A percentile compares a stretch with the other conserved stretches of the same genome.
These are phyloP conservation scores for Brassicogethes aeneus DNA, from an alignment of 2,888 invertebrate genomes.

Conservation along the genomic window DNA sequence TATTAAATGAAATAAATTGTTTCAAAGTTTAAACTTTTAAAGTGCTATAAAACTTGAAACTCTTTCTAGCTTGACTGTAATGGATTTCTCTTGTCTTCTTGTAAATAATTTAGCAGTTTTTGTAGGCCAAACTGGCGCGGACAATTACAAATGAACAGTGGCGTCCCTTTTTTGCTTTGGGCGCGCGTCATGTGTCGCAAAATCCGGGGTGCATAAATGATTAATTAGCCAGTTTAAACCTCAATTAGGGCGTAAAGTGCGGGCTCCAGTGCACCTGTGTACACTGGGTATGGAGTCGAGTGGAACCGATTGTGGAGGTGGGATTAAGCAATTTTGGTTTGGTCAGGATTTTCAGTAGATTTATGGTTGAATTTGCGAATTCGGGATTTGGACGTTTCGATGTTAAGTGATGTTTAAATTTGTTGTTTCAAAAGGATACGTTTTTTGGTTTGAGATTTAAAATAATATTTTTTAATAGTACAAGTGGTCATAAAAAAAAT, in stretches of 20 bases:
- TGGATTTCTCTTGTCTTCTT: neutral
- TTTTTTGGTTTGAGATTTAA: too few species aligned
- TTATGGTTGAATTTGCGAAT: neutral
- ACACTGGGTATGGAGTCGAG: neutral
- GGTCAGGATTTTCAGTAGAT: slow-evolving; percentile 3
- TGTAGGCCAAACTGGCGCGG: neutral
- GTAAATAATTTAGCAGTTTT: neutral
- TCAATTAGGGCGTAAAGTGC: slow-evolving; percentile 27
- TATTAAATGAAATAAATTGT: too few species aligned
- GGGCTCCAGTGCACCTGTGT: slow-evolving; percentile 30
- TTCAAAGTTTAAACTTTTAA: too few species aligned
- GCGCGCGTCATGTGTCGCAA: slow-evolving; percentile 16
- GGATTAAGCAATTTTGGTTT: slow-evolving; percentile 12
- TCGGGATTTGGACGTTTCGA: too few species aligned
- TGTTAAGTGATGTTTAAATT: too few species aligned
- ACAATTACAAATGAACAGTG: neutral
- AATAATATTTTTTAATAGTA: too few species aligned
- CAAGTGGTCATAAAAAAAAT: too few species aligned
- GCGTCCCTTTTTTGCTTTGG: neutral
- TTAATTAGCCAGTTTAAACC: slow-evolving; percentile 31
- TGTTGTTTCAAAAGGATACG: too few species aligned
- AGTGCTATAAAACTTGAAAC: neutral
- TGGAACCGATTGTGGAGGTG: slow-evolving; percentile 8
- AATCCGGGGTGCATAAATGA: slow-evolving; percentile 28
- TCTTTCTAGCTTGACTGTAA: neutral